Evolutionary conservation across 2,113 vertebrate genomes (phyloP).

Genomic region (Pionites leucogaster): DNA sequence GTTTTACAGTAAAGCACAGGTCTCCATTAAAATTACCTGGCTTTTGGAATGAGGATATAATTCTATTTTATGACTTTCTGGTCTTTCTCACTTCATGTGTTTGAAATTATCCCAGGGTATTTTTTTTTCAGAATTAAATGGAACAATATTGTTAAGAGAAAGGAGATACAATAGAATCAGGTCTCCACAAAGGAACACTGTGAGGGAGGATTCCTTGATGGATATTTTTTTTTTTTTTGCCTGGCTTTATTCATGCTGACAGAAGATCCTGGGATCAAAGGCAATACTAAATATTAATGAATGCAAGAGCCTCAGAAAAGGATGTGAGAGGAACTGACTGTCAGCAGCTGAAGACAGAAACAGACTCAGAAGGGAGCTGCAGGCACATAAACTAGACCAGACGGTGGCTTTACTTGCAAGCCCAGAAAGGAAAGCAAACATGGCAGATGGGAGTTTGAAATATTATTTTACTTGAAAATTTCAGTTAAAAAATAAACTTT

Average conservation of each 20-base stretch:
- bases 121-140: not conserved
- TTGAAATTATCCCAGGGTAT: not conserved
- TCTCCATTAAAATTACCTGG: not conserved
- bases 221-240: not conserved
- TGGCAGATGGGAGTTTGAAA: not conserved
- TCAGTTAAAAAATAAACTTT: not conserved
- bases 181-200: not conserved
- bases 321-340: not conserved
- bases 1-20: not conserved
- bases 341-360: not conserved
- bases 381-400: not conserved
- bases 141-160: not conserved
- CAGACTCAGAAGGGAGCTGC: not conserved
- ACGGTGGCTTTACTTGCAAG: not conserved
- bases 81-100: not conserved
- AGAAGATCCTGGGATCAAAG: conserved; percentile 22
- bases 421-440: not conserved
- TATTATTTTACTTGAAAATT: not conserved
- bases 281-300: conserved; percentile 30
- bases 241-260: not conserved
- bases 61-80: not conserved
- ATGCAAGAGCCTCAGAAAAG: not conserved
- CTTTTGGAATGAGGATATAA: not conserved
- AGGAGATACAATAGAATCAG: not conserved
- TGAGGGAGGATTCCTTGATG: not conserved